Percentiles rank a stretch among this genome's conserved stretches.
These are phyloP conservation scores for Cheilosia vulpina DNA, from an alignment of 2,888 invertebrate genomes.

Conservation along the genomic window DNA sequence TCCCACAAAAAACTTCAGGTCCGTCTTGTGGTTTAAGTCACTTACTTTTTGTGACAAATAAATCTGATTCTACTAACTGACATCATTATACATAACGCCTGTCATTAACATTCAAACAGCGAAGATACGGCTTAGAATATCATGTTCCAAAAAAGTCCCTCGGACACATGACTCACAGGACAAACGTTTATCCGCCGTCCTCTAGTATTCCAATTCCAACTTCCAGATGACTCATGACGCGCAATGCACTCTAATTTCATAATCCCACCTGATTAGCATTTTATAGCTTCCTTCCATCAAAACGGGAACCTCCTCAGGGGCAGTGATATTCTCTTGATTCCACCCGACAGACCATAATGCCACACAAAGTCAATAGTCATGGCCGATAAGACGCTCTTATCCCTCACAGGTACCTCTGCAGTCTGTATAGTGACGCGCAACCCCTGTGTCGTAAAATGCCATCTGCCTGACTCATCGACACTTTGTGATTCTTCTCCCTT, in stretches of 20 bases:
- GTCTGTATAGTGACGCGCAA: background rate
- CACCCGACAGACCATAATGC: background rate
- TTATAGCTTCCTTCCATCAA: background rate
- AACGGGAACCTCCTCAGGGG: background rate
- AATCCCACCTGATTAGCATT: slow-evolving; percentile 1
- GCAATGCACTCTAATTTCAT: background rate
- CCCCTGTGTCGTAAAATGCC: background rate
- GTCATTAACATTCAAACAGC: background rate
- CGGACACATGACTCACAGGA: background rate
- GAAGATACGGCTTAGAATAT: background rate
- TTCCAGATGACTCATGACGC: background rate
- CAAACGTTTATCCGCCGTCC: background rate
- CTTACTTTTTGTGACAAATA: no score
- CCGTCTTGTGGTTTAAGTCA: no score
- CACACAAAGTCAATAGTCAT: slow-evolving; percentile 3
- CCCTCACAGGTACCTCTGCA: background rate
- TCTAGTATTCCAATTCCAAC: background rate
- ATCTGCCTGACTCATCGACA: slow-evolving; percentile 2
- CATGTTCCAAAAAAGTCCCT: background rate
- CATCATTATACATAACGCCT: background rate
- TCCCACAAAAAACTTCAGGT: no score
- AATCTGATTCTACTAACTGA: background rate
- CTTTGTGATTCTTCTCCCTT: background rate
- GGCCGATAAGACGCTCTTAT: background rate
- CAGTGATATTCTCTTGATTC: background rate